phyloP scores from a whole-genome alignment of 1,140 invertebrate species.

The Metopolophium dirhodum region DNA sequence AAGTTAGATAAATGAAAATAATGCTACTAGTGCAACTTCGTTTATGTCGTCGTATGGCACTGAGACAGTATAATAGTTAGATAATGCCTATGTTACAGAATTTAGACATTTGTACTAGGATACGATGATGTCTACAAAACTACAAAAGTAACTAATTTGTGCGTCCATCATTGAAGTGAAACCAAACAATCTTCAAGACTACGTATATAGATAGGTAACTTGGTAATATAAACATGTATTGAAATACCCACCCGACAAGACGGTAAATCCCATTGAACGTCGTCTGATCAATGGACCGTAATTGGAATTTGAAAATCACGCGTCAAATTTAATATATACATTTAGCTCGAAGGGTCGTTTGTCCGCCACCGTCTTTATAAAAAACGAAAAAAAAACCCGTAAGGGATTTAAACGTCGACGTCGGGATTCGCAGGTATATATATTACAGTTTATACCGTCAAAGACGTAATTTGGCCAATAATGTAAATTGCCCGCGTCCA shows the following conservation, averaged over 20 bases:
- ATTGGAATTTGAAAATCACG: neutral
- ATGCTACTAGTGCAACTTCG: no score
- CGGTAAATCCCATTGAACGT: neutral
- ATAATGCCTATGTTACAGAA: neutral
- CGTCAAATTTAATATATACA: constrained; percentile 4
- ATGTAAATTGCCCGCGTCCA: neutral
- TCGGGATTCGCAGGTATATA: neutral
- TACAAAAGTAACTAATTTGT: neutral
- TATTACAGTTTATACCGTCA: neutral
- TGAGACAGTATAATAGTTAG: neutral
- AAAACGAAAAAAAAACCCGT: neutral
- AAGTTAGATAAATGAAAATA: no score
- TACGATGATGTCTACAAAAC: neutral
- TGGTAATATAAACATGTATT: neutral
- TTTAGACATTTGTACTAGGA: neutral
- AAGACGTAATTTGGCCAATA: neutral
- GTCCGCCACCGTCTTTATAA: neutral
- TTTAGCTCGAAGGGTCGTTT: neutral
- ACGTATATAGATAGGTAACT: no score
- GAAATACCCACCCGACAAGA: neutral
- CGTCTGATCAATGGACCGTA: neutral
- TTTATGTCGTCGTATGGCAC: neutral
- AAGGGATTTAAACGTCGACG: neutral
- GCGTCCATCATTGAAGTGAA: neutral
- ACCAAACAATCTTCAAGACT: neutral